Evolutionary conservation across 1,140 invertebrate species (phyloP), one percentile per base, ranked within the genome.

Genomic region (Ceratosolen fusciceps): DNA sequence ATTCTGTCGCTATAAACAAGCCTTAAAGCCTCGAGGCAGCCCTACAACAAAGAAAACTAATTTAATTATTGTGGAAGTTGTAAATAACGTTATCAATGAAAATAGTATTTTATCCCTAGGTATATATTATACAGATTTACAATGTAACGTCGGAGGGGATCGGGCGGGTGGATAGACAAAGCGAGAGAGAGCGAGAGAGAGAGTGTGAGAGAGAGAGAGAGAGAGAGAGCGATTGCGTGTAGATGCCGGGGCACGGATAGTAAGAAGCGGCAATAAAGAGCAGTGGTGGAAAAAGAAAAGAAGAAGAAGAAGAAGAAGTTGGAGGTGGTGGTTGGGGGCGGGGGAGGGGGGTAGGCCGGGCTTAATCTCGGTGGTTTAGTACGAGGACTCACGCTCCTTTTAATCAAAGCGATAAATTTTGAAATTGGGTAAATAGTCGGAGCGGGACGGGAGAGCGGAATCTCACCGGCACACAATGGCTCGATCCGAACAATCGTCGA

Each of bases 401-500:
- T n/a, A n/a, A 65, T 65, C 26, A 65, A n/a, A 65, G 31, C 60
- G 10, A 65, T 65, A 65, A n/a, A 37, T 65, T 31, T 19, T 31
- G 5, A 2, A 21, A 37, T 8, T n/a, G 31, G 16, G 58, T 24
- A 65, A 37, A 65, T 5, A 37, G 34, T 7, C 39, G 39, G 12
- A 65, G 37, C 34, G 0, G 34, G 0, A 5, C 0, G 14, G 21
- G 14, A 21, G 60, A 65, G 2, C n/a, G 34, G 60, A 9, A 14
- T 31, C 29, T 62, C 34, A 0, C 31, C 39, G 49, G 49, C 21
- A 49, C 24, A 49, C 43, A 72, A 54, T 72, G 68, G 26, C 26
- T 72, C 26, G 68, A 72, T 54, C 67, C 12, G 43, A 49, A 70
- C 67, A 70, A 70, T 70, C 37, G 39, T 9, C 39, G 10, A 49